Conservation (phyloP, 2,888 invertebrate genomes). For the Harpalus rufipes region DNA sequence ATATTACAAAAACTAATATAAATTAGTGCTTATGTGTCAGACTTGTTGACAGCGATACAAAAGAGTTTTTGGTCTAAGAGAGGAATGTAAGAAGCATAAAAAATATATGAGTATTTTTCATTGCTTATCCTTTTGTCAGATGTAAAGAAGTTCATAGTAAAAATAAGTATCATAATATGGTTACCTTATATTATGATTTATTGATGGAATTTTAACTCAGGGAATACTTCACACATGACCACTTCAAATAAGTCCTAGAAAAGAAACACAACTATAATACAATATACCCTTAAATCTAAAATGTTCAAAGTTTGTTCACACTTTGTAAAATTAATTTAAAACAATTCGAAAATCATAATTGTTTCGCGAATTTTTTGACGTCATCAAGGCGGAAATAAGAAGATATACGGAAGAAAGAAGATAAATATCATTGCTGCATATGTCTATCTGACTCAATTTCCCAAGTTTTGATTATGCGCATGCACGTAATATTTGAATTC, state of each 20-base stretch:
- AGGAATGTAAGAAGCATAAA: constrained; percentile 65
- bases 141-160: constrained; percentile 64
- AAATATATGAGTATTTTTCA: constrained; percentile 64
- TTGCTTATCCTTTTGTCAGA: constrained; percentile 57
- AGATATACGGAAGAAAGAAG: too few relatives aligned
- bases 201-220: constrained; percentile 76
- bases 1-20: constrained; percentile 36
- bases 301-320: background rate
- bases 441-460: too few relatives aligned
- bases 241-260: constrained; percentile 79
- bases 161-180: constrained; percentile 61
- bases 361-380: too few relatives aligned
- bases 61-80: constrained; percentile 52
- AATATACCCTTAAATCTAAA: background rate
- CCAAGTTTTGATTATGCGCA: too few relatives aligned
- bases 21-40: constrained; percentile 38
- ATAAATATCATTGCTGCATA: too few relatives aligned
- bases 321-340: too few relatives aligned
- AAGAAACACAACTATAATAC: constrained; percentile 20
- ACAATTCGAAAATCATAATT: too few relatives aligned
- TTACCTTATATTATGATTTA: constrained; percentile 58
- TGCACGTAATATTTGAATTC: too few relatives aligned
- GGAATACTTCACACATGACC: constrained; percentile 78
- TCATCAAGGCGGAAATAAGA: too few relatives aligned
- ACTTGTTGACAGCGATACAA: constrained; percentile 42